Evolutionary conservation across 1,140 invertebrate genomes (phyloP).

Genomic region (Drosophila parvula): DNA sequence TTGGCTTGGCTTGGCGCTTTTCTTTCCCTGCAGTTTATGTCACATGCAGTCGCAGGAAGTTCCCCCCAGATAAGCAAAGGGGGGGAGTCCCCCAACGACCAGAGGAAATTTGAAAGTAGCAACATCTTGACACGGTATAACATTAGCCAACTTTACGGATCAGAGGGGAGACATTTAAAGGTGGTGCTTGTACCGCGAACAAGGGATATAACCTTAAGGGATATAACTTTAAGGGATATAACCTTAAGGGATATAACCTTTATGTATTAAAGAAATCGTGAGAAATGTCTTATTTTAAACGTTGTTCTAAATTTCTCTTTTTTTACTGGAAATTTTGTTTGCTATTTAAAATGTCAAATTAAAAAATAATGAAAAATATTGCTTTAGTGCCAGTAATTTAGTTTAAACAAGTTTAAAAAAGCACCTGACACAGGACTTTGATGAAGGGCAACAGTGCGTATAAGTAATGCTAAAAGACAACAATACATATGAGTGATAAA

Average conservation of each 20-base stretch:
- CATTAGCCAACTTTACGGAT: conserved; percentile 29
- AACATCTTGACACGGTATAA: conserved; percentile 40
- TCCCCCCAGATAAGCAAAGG: conserved; percentile 31
- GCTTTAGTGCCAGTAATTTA: no score
- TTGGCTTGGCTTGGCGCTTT: conserved; percentile 50
- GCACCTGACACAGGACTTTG: neutral
- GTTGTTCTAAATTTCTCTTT: no score
- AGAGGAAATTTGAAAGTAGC: conserved; percentile 29
- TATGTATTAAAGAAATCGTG: neutral
- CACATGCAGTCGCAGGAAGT: conserved; percentile 29
- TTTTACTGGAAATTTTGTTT: no score
- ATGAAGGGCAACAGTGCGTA: neutral
- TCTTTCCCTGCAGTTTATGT: conserved; percentile 58
- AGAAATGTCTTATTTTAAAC: neutral
- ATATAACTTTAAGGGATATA: no score
- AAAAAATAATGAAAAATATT: no score
- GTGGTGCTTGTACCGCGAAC: conserved; percentile 16
- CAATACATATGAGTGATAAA: neutral
- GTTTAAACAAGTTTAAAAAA: no score
- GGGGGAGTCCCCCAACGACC: neutral
- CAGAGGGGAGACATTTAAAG: conserved; percentile 12
- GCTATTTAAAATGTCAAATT: no score
- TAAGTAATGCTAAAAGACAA: neutral
- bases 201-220: neutral
- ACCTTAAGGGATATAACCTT: neutral